phyloP scores from a whole-genome alignment of 1,140 invertebrate species.

The Macrobrachium rosenbergii region DNA sequence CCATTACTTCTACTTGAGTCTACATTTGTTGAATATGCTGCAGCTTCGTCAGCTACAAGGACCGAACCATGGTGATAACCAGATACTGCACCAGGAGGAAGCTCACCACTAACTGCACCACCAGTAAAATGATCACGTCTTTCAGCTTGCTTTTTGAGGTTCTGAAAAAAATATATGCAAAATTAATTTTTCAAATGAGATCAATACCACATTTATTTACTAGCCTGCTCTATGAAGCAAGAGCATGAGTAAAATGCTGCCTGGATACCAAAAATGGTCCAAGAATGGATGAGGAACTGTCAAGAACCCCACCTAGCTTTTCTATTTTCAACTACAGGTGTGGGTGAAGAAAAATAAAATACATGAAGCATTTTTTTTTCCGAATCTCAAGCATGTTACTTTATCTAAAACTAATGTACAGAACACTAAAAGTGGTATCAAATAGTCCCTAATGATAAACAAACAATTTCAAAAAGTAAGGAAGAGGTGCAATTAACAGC shows the following conservation, averaged over 20 bases:
- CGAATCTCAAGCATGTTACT: too few relatives aligned
- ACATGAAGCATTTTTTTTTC: too few relatives aligned
- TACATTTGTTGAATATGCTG: conserved; percentile 40
- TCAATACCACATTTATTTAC: too few relatives aligned
- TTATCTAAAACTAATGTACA: too few relatives aligned
- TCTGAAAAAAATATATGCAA: conserved; percentile 75
- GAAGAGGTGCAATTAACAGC: neutral
- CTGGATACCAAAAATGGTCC: too few relatives aligned
- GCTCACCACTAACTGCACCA: conserved; percentile 77
- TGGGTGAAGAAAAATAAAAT: too few relatives aligned
- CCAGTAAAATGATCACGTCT: conserved; percentile 95
- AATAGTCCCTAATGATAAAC: neutral
- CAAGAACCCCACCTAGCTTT: too few relatives aligned
- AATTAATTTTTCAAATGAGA: neutral
- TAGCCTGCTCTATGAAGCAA: too few relatives aligned
- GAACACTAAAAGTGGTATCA: too few relatives aligned
- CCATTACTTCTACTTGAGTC: conserved; percentile 36
- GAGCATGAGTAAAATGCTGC: too few relatives aligned
- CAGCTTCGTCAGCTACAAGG: conserved; percentile 72
- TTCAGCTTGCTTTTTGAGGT: conserved; percentile 94
- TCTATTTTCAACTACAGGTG: too few relatives aligned
- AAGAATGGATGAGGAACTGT: too few relatives aligned
- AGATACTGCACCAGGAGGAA: conserved; percentile 79
- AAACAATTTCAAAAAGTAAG: neutral
- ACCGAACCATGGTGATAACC: conserved; percentile 77